Base-by-base conservation (phyloP, 1,140 invertebrate genomes). In the Eueides isabella region DNA sequence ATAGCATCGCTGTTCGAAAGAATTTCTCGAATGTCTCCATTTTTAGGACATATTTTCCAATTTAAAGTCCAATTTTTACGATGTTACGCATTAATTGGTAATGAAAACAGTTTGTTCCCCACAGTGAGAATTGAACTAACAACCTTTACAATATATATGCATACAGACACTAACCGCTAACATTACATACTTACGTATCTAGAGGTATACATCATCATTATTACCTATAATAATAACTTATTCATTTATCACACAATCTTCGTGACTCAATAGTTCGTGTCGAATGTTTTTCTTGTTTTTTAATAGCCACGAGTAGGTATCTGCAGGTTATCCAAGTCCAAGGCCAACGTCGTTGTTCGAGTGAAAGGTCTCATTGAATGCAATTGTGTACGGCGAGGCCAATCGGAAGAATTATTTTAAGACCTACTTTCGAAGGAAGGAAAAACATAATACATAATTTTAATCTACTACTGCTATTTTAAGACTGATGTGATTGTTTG, bases 301-400 rank as follows among this genome's bases (percentile, higher is more conserved):
- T 44, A 61, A 67, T 35, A 30, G 48, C 63, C 41, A 61, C 41
- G 3, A 55, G 23, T 55, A 55, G 48, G 48, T 61, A 41, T 38
- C 26, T n/a, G 14, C 61, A 61, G 73, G 67, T 75, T 66, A 75
- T 75, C 69, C 73, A 75, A 75, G 73, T 75, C 73, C 73, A 75
- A 75, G 73, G 73, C 28, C 73, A 28, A 70, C 67, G 33, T 41
- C 61, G 71, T 62, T 70, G 73, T 70, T 61, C 30, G 73, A 70
- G 67, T 75, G 73, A 75, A 75, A 70, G 73, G 73, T 66, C 64
- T 65, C 31, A 70, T 72, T 72, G 48, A 55, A 23, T 48, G 61
- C 62, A 16, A 71, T 71, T 48, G 62, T 64, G 16, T 48, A 33
- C 28, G 62, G 69, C 41, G 63, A 64, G 61, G 7, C 28, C 61